A percentile compares a stretch with the other conserved stretches of the same genome.
Conservation (phyloP, 2,888 invertebrate species). For the Adelognathus sp. region DNA sequence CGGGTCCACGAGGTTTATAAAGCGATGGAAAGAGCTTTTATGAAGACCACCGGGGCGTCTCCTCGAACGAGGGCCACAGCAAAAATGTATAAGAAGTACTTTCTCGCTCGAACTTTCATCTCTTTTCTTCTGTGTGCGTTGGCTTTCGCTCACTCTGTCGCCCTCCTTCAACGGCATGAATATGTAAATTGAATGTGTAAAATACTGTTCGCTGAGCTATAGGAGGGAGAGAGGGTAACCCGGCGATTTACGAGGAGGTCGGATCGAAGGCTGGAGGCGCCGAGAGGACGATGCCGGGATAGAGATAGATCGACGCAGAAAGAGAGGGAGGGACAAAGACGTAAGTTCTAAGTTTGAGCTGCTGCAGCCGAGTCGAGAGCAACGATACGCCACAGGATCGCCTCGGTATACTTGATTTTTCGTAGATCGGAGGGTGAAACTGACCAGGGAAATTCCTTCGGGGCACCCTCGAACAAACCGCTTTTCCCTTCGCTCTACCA, state of each 20-base stretch:
- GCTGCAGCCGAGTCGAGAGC: background rate
- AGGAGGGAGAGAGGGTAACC: background rate
- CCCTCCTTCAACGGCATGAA: conserved; percentile 32
- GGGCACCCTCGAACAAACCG: background rate
- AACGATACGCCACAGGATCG: too few species aligned
- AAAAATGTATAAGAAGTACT: background rate
- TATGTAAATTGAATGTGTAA: conserved; percentile 53
- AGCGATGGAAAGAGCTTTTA: background rate
- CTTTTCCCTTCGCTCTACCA: background rate
- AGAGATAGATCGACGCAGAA: background rate
- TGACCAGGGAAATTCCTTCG: background rate
- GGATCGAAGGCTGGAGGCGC: conserved; percentile 10
- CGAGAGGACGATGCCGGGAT: background rate
- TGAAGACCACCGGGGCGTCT: background rate
- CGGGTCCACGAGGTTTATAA: background rate
- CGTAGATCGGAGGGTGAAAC: too few species aligned
- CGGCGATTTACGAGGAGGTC: background rate
- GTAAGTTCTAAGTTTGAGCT: background rate
- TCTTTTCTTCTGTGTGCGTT: background rate
- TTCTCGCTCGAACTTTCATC: background rate
- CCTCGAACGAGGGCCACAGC: background rate
- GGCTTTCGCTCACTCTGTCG: background rate
- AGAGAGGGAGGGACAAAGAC: too few species aligned
- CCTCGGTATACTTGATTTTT: too few species aligned
- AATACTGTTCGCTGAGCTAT: conserved; percentile 20